These are phyloP conservation scores for Mnemiopsis leidyi DNA, from an alignment of 37 sponge, comb jelly and placozoan genomes.

Conservation along the genomic window DNA sequence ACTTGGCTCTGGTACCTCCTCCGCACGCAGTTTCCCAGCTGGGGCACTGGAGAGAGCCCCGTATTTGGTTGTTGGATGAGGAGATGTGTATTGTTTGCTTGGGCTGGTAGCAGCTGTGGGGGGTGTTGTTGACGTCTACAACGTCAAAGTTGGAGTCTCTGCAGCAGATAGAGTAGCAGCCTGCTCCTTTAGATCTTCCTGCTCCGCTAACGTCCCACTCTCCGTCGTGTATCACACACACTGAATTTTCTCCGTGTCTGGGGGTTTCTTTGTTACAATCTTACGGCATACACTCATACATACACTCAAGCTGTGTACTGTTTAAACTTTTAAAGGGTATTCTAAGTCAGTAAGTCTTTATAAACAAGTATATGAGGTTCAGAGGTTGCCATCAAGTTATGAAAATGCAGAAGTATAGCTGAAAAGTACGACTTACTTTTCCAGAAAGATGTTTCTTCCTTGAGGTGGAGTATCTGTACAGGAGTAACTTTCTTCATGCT, in stretches of 20 bases:
- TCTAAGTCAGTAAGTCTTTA: no score
- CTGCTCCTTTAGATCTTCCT: conserved; percentile 18
- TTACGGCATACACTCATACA: background rate
- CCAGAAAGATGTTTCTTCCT: background rate
- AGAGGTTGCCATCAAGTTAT: background rate
- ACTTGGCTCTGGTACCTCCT: background rate
- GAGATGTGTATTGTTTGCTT: conserved; percentile 47
- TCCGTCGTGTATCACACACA: conserved; percentile 58
- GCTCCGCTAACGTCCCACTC: conserved; percentile 36
- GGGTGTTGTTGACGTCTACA: background rate
- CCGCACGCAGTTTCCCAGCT: background rate
- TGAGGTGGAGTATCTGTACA: background rate
- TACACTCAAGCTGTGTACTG: no score
- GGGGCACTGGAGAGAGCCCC: conserved; percentile 27
- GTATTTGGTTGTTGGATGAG: conserved; percentile 8
- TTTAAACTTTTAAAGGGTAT: no score
- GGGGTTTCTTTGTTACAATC: no score
- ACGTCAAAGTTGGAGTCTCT: conserved; percentile 32
- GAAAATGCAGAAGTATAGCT: no score
- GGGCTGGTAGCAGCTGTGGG: conserved; percentile 32
- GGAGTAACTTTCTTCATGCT: background rate
- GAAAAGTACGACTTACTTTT: background rate
- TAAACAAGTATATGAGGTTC: background rate
- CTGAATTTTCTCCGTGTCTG: background rate
- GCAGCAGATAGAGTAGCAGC: conserved; percentile 60